Base-by-base conservation (phyloP, 2,888 invertebrate genomes). In the Tupiocoris notatus region DNA sequence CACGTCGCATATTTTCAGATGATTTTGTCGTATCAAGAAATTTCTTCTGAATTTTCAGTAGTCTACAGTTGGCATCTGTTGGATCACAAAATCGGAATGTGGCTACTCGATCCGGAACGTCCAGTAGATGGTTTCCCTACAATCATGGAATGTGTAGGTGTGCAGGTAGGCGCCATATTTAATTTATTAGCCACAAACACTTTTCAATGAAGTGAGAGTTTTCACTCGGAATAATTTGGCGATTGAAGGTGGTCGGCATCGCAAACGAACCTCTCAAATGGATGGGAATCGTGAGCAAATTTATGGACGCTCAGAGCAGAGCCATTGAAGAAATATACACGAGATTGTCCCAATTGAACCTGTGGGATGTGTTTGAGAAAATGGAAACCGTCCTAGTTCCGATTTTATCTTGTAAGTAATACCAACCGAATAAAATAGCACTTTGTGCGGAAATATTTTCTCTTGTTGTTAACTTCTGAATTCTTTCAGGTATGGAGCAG, bases 331-430 rank as follows among this genome's bases (percentile, higher is more conserved):
- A 63, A 6, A 58, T 80, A 0, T 21, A 78, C 20, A 21, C 25
- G 9, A 68, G 81, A 68, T 82, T 87, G 25, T 73, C 80, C 0
- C 83, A 84, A 20, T 80, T 83, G 0, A 81, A 82, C 0, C 77
- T 86, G 74, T 86, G 85, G 86, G 82, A 81, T n/a, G 81, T 87
- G 1, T 87, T 86, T 77, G 79, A 82, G 0, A 82, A 85, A 1
- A 83, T 87, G n/a, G 87, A 87, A 81, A 86, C 86, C 84, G 83
- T 81, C 66, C 81, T 87, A 18, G 77, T 85, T 58, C 85, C 86
- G 20, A 83, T 87, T 22, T 82, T 87, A 78, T 79, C 79, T n/a
- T 58, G 76, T 77, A 78, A 75, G 58, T 56, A 56, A 3, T 54
- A n/a, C n/a, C n/a, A n/a, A n/a, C n/a, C n/a, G n/a, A n/a, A n/a